phyloP scores from a whole-genome alignment of 2,113 vertebrate genomes.

The Passer domesticus region DNA sequence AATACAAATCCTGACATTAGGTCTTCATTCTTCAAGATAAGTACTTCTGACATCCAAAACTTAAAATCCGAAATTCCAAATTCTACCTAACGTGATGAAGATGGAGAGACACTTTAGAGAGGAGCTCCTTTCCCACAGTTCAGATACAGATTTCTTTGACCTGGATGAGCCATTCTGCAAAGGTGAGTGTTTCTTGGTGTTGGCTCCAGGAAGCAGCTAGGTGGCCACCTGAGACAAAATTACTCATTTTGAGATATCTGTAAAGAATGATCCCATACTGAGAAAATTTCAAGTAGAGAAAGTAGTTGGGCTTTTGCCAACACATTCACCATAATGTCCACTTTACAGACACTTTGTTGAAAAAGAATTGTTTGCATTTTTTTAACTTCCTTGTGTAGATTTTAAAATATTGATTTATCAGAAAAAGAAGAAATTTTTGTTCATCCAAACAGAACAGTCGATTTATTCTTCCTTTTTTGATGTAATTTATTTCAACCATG shows the following conservation, averaged over 20 bases:
- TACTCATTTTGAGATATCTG: background rate
- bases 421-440: background rate
- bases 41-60: background rate
- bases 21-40: background rate
- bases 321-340: background rate
- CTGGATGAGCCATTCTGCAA: background rate
- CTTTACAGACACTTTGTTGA: background rate
- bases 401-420: background rate
- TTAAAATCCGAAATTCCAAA: background rate
- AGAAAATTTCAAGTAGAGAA: background rate
- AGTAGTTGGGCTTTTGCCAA: background rate
- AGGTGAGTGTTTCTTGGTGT: background rate
- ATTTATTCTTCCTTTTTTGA: background rate
- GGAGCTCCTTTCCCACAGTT: background rate
- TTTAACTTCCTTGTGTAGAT: background rate
- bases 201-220: background rate
- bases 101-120: accelerated
- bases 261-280: background rate
- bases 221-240: background rate
- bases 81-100: accelerated
- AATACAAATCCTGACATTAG: background rate
- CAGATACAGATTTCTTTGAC: background rate
- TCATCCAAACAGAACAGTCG: background rate
- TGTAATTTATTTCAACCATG: background rate
- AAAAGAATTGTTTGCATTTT: background rate